phyloP scores from a whole-genome alignment of 2,113 vertebrate genomes.

The Hippocampus comes region DNA sequence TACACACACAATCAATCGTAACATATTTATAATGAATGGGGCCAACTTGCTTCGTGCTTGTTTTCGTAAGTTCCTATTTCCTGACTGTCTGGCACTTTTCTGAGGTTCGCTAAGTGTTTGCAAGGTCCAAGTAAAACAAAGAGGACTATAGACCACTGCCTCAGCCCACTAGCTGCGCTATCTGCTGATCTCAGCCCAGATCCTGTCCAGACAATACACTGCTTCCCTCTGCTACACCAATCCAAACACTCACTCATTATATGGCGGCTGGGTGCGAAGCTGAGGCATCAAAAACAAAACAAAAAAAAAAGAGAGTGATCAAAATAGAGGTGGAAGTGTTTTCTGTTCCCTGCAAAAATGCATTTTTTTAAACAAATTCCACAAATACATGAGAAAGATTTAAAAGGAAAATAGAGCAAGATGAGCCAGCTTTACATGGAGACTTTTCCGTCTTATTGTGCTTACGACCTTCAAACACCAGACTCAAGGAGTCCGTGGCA shows the following conservation, averaged over 20 bases:
- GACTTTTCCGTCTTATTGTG: too few relatives aligned
- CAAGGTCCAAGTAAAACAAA: conserved; percentile 73
- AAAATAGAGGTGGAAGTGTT: conserved; percentile 9
- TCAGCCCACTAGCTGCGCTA: conserved; percentile 56
- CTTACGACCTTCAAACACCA: too few relatives aligned
- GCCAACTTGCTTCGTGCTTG: conserved; percentile 48
- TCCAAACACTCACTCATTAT: conserved; percentile 66
- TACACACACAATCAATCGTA: conserved; percentile 41
- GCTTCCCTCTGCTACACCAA: conserved; percentile 67
- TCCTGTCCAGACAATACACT: conserved; percentile 77
- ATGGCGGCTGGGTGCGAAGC: conserved; percentile 37
- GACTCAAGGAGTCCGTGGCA: neutral
- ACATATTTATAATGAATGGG: conserved; percentile 51
- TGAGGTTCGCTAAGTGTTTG: conserved; percentile 59
- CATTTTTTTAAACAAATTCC: too few relatives aligned
- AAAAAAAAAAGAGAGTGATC: conserved; percentile 34
- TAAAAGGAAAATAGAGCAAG: too few relatives aligned
- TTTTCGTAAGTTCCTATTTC: conserved; percentile 68
- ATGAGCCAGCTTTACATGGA: too few relatives aligned
- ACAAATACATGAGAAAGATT: too few relatives aligned
- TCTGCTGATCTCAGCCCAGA: conserved; percentile 68
- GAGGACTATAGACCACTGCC: conserved; percentile 57
- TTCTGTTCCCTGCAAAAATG: neutral
- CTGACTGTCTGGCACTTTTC: conserved; percentile 59
- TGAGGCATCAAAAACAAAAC: conserved; percentile 37